Evolutionary conservation across 1,140 invertebrate species (phyloP).

Genomic region (Zaprionus gabonicus): DNA sequence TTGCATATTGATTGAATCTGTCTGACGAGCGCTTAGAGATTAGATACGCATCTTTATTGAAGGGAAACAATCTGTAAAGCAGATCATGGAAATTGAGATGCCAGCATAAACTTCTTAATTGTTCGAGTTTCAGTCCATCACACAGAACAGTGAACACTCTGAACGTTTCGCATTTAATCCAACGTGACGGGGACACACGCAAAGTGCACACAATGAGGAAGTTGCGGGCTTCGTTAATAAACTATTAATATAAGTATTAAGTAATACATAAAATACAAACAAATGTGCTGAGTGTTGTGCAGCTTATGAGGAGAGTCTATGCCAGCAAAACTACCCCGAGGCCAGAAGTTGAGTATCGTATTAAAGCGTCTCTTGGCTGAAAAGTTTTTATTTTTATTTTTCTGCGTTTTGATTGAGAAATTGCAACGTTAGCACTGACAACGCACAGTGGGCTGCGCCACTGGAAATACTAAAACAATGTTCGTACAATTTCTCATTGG

Average conservation of each 20-base stretch:
- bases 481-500: not conserved
- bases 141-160: not conserved
- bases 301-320: not conserved
- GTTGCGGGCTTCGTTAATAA: not conserved
- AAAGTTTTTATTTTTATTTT: constrained; percentile 1
- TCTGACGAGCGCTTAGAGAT: not conserved
- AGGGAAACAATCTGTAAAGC: not conserved
- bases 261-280: constrained; percentile 3
- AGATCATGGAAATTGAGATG: not conserved
- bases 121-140: not conserved
- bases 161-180: constrained; percentile 1
- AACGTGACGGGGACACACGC: not conserved
- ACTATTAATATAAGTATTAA: constrained; percentile 7
- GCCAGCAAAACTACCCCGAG: not conserved
- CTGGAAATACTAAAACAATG: not conserved
- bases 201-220: constrained; percentile 3
- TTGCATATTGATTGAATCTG: not conserved
- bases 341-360: constrained; percentile 1
- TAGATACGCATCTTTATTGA: not conserved
- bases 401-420: constrained; percentile 7
- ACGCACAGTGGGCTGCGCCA: not conserved
- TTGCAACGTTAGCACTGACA: not conserved
- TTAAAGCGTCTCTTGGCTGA: not conserved
- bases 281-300: constrained; percentile 2
- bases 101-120: not conserved